Conservation (phyloP, 2,113 vertebrate species). For the Microcebus murinus region DNA sequence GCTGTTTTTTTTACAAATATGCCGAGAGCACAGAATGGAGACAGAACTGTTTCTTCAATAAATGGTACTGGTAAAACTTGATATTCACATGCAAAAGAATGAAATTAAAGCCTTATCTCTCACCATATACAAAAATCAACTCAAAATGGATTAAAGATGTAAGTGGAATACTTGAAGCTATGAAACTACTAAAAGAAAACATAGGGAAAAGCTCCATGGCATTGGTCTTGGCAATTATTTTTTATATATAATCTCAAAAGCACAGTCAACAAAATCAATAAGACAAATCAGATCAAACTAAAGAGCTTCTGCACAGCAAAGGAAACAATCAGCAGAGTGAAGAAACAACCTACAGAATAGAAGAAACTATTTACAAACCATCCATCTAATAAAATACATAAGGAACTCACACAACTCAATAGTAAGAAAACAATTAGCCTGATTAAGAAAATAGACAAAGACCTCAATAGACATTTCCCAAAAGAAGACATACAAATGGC, state of each 20-base stretch:
- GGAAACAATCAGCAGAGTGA: background rate
- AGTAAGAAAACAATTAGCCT: background rate
- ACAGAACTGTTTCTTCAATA: background rate
- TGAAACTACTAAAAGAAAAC: background rate
- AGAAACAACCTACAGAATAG: background rate
- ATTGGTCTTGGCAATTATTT: background rate
- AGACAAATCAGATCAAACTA: background rate
- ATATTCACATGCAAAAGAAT: background rate
- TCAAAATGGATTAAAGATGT: background rate
- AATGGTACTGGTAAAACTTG: background rate
- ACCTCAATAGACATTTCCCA: background rate
- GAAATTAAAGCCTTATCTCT: background rate
- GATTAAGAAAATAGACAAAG: background rate
- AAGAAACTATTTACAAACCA: background rate
- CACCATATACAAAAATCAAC: background rate
- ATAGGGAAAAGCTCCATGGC: background rate
- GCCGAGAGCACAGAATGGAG: background rate
- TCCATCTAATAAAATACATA: background rate
- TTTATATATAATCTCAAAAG: background rate
- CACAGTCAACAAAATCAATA: background rate
- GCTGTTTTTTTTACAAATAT: background rate
- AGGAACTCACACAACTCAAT: background rate
- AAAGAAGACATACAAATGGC: background rate
- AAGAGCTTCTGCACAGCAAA: background rate
- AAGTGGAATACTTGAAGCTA: background rate